Conservation (phyloP, 2,113 vertebrate genomes). For the Pagrus major region DNA sequence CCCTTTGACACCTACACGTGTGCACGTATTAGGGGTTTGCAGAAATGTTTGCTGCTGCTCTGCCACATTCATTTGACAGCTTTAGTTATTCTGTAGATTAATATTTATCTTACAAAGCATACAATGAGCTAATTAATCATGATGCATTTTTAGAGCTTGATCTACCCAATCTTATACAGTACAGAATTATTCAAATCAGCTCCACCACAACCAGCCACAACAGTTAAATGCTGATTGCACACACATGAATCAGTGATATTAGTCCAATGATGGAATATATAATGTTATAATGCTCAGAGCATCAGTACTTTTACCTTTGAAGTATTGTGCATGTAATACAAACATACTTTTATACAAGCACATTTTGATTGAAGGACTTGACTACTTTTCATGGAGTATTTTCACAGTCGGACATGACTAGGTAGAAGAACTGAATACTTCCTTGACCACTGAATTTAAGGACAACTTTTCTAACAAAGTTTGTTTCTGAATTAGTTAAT, state of each 20-base stretch:
- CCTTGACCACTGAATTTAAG: not conserved
- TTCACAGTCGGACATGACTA: not conserved
- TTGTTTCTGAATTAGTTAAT: too few species aligned
- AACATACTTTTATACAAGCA: too few species aligned
- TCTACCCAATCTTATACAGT: not conserved
- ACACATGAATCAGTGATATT: not conserved
- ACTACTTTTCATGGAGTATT: too few species aligned
- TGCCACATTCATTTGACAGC: not conserved
- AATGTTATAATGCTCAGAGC: not conserved
- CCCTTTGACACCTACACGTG: too few species aligned
- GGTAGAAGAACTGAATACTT: not conserved
- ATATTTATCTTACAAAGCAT: not conserved
- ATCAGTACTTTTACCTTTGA: not conserved
- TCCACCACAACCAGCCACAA: not conserved
- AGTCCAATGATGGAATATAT: not conserved
- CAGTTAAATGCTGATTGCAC: not conserved
- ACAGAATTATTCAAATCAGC: not conserved
- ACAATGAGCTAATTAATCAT: not conserved
- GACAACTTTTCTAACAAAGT: not conserved
- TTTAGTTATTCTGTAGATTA: not conserved
- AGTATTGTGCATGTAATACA: too few species aligned
- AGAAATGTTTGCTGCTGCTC: too few species aligned
- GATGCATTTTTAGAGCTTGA: not conserved
- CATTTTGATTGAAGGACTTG: too few species aligned
- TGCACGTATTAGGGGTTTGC: too few species aligned